phyloP scores from a whole-genome alignment of 2,888 invertebrate genomes.

The Ephialtes manifestator region DNA sequence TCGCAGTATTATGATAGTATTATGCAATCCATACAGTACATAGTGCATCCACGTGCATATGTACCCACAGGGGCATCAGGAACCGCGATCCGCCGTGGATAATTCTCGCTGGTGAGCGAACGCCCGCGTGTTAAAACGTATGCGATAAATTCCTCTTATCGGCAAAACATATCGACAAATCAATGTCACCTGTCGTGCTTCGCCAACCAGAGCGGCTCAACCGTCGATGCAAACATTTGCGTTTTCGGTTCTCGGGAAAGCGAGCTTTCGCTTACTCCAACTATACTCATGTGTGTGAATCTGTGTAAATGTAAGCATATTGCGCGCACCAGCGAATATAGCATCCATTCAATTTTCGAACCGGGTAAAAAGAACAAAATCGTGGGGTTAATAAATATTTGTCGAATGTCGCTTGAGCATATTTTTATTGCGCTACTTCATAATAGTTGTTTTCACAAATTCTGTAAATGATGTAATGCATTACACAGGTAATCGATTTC shows the following conservation, averaged over 20 bases:
- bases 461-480: background rate
- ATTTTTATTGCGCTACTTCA: background rate
- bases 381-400: background rate
- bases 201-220: constrained; percentile 71
- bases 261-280: constrained; percentile 48
- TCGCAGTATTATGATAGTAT: constrained; percentile 48
- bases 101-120: constrained; percentile 68
- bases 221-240: constrained; percentile 66
- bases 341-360: constrained; percentile 41
- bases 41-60: constrained; percentile 6
- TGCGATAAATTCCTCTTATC: constrained; percentile 79
- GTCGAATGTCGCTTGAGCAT: background rate
- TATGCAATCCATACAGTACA: constrained; percentile 40
- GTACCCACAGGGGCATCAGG: constrained; percentile 3
- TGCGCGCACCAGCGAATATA: constrained; percentile 31
- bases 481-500: background rate
- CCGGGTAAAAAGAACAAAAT: constrained; percentile 33
- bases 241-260: constrained; percentile 58
- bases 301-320: constrained; percentile 42
- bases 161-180: constrained; percentile 79
- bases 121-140: constrained; percentile 76
- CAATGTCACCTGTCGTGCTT: constrained; percentile 76
- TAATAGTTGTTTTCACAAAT: background rate
- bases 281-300: background rate
- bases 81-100: constrained; percentile 70